These are phyloP conservation scores for Macrobrachium nipponense DNA, from an alignment of 1,140 invertebrate species.

Conservation along the genomic window DNA sequence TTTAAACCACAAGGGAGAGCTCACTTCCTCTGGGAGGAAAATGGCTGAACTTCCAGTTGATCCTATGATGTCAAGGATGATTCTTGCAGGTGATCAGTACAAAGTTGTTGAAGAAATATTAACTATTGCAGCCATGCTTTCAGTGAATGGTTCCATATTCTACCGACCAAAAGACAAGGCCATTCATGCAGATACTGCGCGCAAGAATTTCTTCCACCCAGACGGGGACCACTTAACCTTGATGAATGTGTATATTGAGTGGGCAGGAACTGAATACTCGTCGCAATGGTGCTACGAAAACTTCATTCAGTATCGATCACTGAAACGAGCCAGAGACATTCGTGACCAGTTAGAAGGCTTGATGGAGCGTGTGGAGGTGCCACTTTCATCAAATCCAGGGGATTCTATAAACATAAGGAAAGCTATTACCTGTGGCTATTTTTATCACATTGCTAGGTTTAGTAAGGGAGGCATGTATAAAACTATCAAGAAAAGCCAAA, in stretches of 20 bases:
- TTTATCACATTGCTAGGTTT: slow-evolving; percentile 95
- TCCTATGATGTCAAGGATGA: slow-evolving; percentile 99
- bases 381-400: slow-evolving; percentile 84
- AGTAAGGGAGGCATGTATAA: slow-evolving; percentile 96
- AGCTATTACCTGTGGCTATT: slow-evolving; percentile 96
- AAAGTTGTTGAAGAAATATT: slow-evolving; percentile 98
- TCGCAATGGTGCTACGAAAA: slow-evolving; percentile 99
- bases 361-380: slow-evolving; percentile 97
- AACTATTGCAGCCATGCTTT: slow-evolving; percentile 97
- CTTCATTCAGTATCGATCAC: slow-evolving; percentile 94
- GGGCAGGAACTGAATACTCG: slow-evolving; percentile 92
- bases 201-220: slow-evolving; percentile 93
- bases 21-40: slow-evolving; percentile 94
- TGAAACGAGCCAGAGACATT: slow-evolving; percentile 97
- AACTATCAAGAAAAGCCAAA: slow-evolving; percentile 97
- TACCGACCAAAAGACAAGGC: slow-evolving; percentile 99
- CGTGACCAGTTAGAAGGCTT: slow-evolving; percentile 95
- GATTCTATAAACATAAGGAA: slow-evolving; percentile 74
- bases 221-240: slow-evolving; percentile 96
- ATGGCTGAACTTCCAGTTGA: slow-evolving; percentile 99
- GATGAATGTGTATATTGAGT: slow-evolving; percentile 97
- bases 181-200: slow-evolving; percentile 96
- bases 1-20: slow-evolving; percentile 95
- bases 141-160: slow-evolving; percentile 97
- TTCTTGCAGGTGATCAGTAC: slow-evolving; percentile 97